These are phyloP conservation scores for Meleagris gallopavo DNA, from an alignment of 2,113 vertebrate genomes.

Conservation along the genomic window DNA sequence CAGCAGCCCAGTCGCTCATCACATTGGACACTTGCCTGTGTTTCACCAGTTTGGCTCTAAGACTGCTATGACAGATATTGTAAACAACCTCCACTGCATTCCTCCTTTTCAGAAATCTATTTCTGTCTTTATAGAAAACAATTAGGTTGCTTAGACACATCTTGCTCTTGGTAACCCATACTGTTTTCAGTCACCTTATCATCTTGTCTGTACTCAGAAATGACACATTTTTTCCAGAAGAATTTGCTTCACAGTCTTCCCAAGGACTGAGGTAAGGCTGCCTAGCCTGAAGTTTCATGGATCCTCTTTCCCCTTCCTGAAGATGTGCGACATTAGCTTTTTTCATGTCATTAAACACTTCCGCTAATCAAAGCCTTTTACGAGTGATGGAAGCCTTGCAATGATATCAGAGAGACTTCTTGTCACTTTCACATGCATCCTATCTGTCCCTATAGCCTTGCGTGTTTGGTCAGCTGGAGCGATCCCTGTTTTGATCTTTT, in stretches of 20 bases:
- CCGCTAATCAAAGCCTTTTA: background rate
- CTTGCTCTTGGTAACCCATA: no score
- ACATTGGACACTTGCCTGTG: background rate
- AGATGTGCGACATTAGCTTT: background rate
- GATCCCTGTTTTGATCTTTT: no score
- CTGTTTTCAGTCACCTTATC: background rate
- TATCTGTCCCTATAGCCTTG: background rate
- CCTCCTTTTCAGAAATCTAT: background rate
- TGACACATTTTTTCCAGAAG: background rate
- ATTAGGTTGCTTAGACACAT: background rate
- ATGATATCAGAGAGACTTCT: background rate
- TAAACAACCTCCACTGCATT: background rate
- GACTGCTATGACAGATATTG: background rate
- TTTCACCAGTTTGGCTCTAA: background rate
- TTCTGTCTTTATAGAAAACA: background rate
- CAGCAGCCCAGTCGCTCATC: background rate
- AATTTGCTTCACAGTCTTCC: no score
- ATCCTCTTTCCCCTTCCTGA: background rate
- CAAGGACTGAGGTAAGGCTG: no score
- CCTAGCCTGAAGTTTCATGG: no score
- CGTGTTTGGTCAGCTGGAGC: background rate
- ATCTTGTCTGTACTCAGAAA: background rate
- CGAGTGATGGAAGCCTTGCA: background rate
- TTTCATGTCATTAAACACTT: background rate
- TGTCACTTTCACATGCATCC: background rate